These are phyloP conservation scores for Clarias platycephalus DNA, from an alignment of 2,797 vertebrate species.

Conservation along the genomic window DNA sequence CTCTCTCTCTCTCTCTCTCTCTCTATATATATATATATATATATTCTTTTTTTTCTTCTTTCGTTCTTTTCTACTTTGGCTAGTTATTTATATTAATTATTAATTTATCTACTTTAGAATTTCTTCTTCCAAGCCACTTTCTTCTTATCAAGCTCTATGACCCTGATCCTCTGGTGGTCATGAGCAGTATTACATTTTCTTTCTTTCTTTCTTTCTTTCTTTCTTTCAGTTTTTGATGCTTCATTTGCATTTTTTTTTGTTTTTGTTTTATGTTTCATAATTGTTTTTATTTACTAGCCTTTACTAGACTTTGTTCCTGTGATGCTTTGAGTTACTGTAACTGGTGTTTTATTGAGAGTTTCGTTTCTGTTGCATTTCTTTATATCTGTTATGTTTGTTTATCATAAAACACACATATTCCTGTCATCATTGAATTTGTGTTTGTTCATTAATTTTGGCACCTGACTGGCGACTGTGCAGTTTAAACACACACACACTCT, in stretches of 20 bases:
- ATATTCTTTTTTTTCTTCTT: no score
- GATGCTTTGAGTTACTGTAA: neutral
- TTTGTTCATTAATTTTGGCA: slow-evolving; percentile 12
- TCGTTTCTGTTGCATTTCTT: neutral
- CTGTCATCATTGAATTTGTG: neutral
- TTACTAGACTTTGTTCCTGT: neutral
- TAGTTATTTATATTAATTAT: neutral
- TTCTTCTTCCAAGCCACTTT: neutral
- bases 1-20: neutral
- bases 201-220: neutral
- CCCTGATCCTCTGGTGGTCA: no score
- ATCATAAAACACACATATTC: neutral
- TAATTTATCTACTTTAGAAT: neutral
- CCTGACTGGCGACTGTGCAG: neutral
- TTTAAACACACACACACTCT: slow-evolving; percentile 51
- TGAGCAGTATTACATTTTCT: neutral
- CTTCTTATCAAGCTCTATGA: neutral
- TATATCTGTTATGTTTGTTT: neutral
- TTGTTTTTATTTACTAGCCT: neutral
- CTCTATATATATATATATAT: neutral
- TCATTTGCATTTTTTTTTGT: neutral
- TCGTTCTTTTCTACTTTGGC: neutral
- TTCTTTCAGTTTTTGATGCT: neutral
- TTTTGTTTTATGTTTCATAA: neutral
- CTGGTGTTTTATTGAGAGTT: neutral